phyloP scores from a whole-genome alignment of 2,113 vertebrate genomes.

The Notothenia coriiceps region DNA sequence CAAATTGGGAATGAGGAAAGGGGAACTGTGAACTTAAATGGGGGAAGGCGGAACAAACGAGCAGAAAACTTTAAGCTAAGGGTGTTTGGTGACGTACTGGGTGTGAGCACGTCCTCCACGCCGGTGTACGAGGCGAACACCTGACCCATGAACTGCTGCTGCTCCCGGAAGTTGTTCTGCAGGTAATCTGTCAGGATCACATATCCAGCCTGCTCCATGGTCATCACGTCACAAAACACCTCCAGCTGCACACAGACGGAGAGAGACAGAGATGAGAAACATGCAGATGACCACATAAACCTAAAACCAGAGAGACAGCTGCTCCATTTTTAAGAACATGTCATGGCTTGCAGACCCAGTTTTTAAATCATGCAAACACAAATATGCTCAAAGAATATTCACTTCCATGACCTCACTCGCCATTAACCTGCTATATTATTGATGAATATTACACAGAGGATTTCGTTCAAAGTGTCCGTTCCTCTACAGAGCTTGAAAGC shows the following conservation, averaged over 20 bases:
- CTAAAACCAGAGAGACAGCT: slow-evolving; percentile 2
- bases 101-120: slow-evolving; percentile 91
- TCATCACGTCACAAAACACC: slow-evolving; percentile 97
- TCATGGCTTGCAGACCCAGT: slow-evolving; percentile 42
- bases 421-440: slow-evolving; percentile 34
- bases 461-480: background rate
- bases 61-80: background rate
- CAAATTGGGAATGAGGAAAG: too few relatives aligned
- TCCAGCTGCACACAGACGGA: slow-evolving; percentile 84
- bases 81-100: slow-evolving; percentile 83
- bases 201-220: slow-evolving; percentile 96
- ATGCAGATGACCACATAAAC: slow-evolving; percentile 17
- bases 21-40: too few relatives aligned
- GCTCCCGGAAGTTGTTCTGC: slow-evolving; percentile 96
- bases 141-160: slow-evolving; percentile 94
- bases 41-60: too few relatives aligned
- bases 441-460: slow-evolving; percentile 33
- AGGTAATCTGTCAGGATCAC: slow-evolving; percentile 98
- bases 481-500: background rate
- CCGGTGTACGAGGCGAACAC: slow-evolving; percentile 94
- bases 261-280: background rate
- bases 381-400: background rate
- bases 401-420: slow-evolving; percentile 11
- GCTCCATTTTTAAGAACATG: slow-evolving; percentile 64
- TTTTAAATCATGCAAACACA: slow-evolving; percentile 47